Conservation (phyloP, 2,797 vertebrate species). For the Macrochelys suwanniensis region DNA sequence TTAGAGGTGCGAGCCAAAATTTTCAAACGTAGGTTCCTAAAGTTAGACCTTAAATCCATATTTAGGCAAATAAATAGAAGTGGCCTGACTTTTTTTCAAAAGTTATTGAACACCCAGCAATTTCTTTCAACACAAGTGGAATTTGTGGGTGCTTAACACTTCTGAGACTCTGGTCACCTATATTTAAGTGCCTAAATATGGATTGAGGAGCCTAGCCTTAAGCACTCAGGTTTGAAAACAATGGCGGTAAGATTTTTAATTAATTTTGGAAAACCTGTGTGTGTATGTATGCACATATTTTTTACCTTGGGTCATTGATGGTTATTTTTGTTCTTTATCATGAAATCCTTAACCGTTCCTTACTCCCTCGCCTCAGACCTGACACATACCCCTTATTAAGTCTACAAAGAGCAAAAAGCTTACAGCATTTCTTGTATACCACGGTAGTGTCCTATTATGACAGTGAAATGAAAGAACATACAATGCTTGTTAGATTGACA, state of each 20-base stretch:
- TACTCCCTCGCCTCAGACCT: neutral
- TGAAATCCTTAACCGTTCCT: conserved; percentile 1
- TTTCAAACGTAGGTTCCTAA: neutral
- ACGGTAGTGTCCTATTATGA: neutral
- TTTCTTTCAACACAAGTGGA: neutral
- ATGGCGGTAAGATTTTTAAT: conserved; percentile 2
- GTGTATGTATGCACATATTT: neutral
- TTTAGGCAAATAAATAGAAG: neutral
- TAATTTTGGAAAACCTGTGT: conserved; percentile 32
- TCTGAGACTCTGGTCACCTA: conserved; percentile 67
- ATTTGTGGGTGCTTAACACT: conserved; percentile 18
- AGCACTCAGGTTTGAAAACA: conserved; percentile 25
- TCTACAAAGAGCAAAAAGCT: conserved; percentile 17
- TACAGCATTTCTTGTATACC: neutral
- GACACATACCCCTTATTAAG: conserved; percentile 2
- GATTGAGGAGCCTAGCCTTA: conserved; percentile 58
- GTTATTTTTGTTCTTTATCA: conserved; percentile 20
- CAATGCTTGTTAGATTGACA: neutral
- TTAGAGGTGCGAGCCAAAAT: conserved; percentile 27
- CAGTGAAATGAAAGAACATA: neutral
- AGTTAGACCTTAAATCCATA: neutral
- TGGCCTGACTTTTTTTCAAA: neutral
- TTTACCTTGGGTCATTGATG: neutral
- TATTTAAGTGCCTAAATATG: conserved; percentile 54
- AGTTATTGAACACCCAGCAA: neutral